Base-by-base conservation (phyloP, 2,888 invertebrate species). In the Euphydryas editha region DNA sequence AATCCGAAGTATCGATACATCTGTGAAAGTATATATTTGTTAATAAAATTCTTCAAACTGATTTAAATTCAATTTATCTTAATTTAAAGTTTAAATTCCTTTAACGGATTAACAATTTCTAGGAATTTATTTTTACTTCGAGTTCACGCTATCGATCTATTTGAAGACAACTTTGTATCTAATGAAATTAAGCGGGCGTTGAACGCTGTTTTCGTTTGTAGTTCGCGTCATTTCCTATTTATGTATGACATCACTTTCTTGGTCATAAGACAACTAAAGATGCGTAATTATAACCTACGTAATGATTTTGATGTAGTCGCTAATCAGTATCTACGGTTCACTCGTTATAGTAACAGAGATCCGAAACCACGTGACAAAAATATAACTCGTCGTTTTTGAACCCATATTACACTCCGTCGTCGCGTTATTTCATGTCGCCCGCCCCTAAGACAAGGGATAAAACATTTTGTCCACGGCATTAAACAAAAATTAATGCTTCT, bases 101-200 rank as follows among this genome's bases (percentile, higher is more conserved):
- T n/a, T 42, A 57, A 63, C 8, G 20, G 30, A 39, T 39, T 57
- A 62, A 54, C 49, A 59, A 49, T 70, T 65, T 63, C 63, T 47
- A 51, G 47, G 24, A 65, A 66, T 63, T 60, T 67, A 71, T 66
- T 75, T 73, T 72, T 68, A 71, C 63, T 68, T 60, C 58, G 54
- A 69, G 71, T 69, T 67, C 67, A 70, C 58, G 67, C 70, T 71
- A 72, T 74, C 70, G 74, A 75, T 77, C 76, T 77, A 75, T 77
- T 76, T 74, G 74, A 72, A 72, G 75, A 67, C 42, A 73, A 72
- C 73, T 69, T 67, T 68, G 72, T 60, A 62, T 60, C 70, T 60
- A 70, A 64, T 68, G 72, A 71, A 71, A 75, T 75, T 76, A 74
- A 75, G 67, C 71, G 72, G 63, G 59, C 73, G 59, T 69, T 67